Evolutionary conservation across 2,797 vertebrate species (phyloP).

Genomic region (Coracias cyanogaster): DNA sequence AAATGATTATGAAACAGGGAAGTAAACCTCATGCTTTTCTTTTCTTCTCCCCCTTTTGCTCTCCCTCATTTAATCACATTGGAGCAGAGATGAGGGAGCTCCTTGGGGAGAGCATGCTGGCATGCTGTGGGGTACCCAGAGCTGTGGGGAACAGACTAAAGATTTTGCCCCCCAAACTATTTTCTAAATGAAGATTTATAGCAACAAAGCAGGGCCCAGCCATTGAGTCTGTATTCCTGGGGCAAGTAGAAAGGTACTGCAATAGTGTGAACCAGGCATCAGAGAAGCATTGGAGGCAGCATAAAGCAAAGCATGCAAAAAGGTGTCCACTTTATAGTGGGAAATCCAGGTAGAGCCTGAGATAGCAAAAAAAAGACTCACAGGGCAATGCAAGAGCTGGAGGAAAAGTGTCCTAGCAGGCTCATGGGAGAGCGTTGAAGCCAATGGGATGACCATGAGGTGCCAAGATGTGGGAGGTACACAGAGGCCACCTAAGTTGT

Average conservation of each 20-base stretch:
- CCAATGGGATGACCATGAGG: too few species aligned
- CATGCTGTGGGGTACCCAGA: rapidly evolving
- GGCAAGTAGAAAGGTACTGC: not conserved
- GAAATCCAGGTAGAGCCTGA: not conserved
- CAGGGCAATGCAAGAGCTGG: not conserved
- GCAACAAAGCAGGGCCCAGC: not conserved
- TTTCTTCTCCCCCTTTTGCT: not conserved
- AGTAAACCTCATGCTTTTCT: not conserved
- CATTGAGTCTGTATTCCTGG: not conserved
- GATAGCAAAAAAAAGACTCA: not conserved
- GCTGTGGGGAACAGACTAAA: not conserved
- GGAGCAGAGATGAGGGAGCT: not conserved
- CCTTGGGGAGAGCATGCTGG: not conserved
- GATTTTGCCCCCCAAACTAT: not conserved
- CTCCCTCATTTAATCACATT: not conserved
- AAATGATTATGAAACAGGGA: not conserved
- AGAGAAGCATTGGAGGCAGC: not conserved
- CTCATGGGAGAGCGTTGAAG: not conserved
- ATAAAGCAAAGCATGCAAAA: not conserved
- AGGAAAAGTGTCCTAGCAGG: not conserved
- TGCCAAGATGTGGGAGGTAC: not conserved
- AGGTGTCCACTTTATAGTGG: rapidly evolving
- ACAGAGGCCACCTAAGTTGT: not conserved
- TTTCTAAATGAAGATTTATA: not conserved
- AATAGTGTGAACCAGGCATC: not conserved